These are phyloP conservation scores for Acronicta aceris DNA, from an alignment of 2,888 invertebrate species.

Conservation along the genomic window DNA sequence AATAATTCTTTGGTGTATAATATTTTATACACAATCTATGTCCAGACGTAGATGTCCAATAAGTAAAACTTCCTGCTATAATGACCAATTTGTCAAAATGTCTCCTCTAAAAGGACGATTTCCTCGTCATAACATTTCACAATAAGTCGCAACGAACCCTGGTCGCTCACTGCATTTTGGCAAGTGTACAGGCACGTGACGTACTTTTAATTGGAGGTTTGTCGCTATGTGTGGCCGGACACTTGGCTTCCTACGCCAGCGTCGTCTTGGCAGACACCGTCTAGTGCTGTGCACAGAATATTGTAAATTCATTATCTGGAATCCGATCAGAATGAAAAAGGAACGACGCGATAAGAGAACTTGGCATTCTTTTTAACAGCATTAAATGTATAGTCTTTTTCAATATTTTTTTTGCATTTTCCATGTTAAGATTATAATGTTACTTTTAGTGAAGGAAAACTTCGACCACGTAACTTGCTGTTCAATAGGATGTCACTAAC, in stretches of 20 bases:
- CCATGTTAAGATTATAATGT: no score
- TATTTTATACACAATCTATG: no score
- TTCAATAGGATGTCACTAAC: no score
- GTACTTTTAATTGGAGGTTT: conserved; percentile 77
- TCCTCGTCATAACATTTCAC: conserved; percentile 42
- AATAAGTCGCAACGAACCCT: conserved; percentile 38
- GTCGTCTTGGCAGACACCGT: conserved; percentile 75
- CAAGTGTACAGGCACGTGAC: conserved; percentile 60
- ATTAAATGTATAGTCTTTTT: no score
- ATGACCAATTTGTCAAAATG: conserved; percentile 9
- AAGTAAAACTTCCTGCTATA: no score
- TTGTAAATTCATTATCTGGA: conserved; percentile 73
- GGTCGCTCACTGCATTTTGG: conserved; percentile 44
- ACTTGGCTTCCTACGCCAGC: conserved; percentile 61
- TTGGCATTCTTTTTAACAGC: conserved; percentile 7
- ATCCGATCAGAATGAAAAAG: conserved; percentile 67
- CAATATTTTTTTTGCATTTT: no score
- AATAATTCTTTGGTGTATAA: no score
- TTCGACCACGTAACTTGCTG: no score
- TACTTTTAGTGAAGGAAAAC: no score
- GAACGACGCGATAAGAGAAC: conserved; percentile 51
- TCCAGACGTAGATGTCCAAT: no score
- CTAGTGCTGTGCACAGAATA: conserved; percentile 74
- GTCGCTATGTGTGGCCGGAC: conserved; percentile 64
- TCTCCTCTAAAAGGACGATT: conserved; percentile 5